Evolutionary conservation across 1,140 invertebrate species (phyloP).

Genomic region (Hypsibius dujardini): DNA sequence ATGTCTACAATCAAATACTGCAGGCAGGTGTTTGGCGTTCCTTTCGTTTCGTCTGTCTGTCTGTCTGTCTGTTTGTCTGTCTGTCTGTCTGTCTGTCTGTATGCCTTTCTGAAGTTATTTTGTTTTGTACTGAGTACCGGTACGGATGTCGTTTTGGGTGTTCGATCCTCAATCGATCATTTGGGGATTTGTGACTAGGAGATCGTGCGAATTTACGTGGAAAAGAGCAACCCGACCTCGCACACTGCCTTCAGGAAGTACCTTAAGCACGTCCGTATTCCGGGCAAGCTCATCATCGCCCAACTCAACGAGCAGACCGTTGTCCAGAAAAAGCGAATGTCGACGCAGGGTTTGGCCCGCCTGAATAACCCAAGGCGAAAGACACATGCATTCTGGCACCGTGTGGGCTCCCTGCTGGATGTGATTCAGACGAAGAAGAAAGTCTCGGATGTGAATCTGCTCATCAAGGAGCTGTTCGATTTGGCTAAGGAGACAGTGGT

Average conservation of each 20-base stretch:
- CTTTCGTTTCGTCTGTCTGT: background rate
- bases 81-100: background rate
- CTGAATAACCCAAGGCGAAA: background rate
- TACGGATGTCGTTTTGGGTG: background rate
- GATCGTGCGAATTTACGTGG: background rate
- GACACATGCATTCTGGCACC: background rate
- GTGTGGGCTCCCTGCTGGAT: background rate
- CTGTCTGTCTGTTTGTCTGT: background rate
- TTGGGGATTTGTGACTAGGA: background rate
- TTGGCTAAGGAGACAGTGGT: background rate
- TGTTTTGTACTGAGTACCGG: too few relatives aligned
- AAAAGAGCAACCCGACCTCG: background rate
- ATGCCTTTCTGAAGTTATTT: too few relatives aligned
- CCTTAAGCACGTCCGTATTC: conserved; percentile 8
- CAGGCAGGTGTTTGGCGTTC: background rate
- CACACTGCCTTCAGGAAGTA: background rate
- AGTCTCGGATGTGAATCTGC: background rate
- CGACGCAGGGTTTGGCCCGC: background rate
- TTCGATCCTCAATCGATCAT: background rate
- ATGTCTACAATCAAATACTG: background rate
- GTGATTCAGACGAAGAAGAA: background rate
- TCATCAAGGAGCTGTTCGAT: background rate
- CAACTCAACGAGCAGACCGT: background rate
- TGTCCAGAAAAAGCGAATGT: background rate
- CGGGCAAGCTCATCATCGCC: background rate